Conservation (phyloP, 2,113 vertebrate genomes). For the Varanus komodoensis region DNA sequence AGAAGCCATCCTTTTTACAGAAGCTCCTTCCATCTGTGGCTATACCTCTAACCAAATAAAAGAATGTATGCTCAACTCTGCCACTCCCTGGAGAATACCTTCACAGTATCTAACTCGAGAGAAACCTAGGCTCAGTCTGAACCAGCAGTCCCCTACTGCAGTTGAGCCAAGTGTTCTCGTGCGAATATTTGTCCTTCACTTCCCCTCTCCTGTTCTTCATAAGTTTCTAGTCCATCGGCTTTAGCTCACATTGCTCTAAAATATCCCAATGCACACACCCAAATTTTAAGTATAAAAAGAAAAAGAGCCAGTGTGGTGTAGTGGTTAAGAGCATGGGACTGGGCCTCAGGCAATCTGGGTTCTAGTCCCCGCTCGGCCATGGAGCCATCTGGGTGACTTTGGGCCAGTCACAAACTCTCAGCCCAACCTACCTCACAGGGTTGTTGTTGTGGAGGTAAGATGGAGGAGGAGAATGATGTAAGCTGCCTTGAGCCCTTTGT, state of each 20-base stretch:
- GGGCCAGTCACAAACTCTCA: too few species aligned
- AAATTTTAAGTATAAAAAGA: background rate
- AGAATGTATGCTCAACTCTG: background rate
- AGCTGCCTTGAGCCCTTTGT: too few species aligned
- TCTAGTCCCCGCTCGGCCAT: too few species aligned
- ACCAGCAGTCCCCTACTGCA: background rate
- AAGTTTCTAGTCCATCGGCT: background rate
- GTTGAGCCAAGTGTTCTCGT: background rate
- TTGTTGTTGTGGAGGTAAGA: too few species aligned
- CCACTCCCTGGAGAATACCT: background rate
- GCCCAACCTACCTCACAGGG: too few species aligned
- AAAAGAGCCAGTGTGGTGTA: too few species aligned
- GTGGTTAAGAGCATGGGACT: too few species aligned
- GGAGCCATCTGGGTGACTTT: too few species aligned
- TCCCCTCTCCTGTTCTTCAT: background rate
- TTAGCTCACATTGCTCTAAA: background rate
- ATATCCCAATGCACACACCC: background rate
- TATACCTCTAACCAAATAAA: accelerated
- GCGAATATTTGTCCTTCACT: background rate
- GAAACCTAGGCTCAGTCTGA: background rate
- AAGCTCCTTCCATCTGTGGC: background rate
- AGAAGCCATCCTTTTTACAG: constrained; percentile 47
- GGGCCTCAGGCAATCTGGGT: too few species aligned
- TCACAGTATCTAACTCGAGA: background rate
- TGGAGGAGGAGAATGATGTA: too few species aligned